Base-by-base conservation (phyloP, 1,140 invertebrate genomes). In the Grapholita molesta region DNA sequence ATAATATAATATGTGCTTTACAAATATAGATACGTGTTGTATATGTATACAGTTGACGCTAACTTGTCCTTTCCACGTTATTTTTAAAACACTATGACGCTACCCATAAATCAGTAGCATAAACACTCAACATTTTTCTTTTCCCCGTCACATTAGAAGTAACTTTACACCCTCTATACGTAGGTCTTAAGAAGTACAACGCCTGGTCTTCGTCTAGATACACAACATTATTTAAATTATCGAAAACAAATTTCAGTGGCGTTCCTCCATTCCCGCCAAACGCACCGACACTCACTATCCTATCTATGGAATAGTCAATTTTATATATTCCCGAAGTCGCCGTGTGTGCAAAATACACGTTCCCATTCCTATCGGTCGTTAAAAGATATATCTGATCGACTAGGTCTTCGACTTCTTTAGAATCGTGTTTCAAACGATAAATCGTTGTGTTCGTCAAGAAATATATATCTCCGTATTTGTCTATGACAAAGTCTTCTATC, bases 401-500 rank as follows among this genome's bases (percentile, higher is more conserved):
- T 33, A 89, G 79, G 3, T 87, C 42, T 21, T 67, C 69, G 1
- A 78, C 68, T n/a, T 72, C 74, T 33, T 78, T 82, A 23, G 75
- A 74, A 48, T 76, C 78, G 38, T 80, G 83, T 72, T 69, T 82
- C 6, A 84, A 75, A 18, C 84, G 72, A 67, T 83, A 82, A 9
- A 84, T 71, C 8, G 76, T 72, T 11, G 70, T 76, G 23, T 83
- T 77, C 24, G 77, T 79, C 75, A 86, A 75, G 32, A 89, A 87
- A 65, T 84, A 89, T 32, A 87, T 82, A 67, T 89, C 81, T 9
- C 74, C 77, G 2, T 48, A 66, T 68, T 82, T 82, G 67, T 87
- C 84, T 11, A 89, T 65, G 5, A 89, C 75, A 67, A 89, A 89
- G 72, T 87, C 83, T 55, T 89, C 86, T 18, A 89, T 79, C 53